A percentile compares a stretch with the other conserved stretches of the same genome.
Evolutionary conservation across 2,888 invertebrate species (phyloP).

Genomic region (Eristalis arbustorum): DNA sequence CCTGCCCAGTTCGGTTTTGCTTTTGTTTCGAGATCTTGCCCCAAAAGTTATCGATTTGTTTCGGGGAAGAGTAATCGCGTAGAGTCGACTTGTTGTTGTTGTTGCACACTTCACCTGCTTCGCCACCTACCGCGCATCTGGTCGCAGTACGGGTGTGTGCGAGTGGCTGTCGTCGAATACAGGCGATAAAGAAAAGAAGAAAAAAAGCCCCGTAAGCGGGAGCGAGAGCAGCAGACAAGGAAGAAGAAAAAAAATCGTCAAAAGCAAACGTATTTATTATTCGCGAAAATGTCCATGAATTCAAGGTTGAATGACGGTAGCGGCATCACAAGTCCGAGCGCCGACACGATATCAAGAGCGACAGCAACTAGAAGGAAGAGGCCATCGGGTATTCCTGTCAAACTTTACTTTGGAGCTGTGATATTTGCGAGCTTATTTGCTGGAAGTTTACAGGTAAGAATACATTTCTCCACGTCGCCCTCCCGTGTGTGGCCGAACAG

Average conservation of each 20-base stretch:
- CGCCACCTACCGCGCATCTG: slow-evolving; percentile 27
- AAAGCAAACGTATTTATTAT: not conserved
- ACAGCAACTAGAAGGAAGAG: slow-evolving; percentile 18
- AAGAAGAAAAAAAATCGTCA: not conserved
- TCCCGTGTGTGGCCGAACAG: slow-evolving; percentile 75
- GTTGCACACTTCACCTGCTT: slow-evolving; percentile 21
- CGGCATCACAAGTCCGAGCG: not conserved
- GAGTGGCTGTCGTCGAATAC: slow-evolving; percentile 30
- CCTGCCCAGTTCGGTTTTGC: not conserved
- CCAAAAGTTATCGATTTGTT: slow-evolving; percentile 51
- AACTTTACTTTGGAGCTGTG: slow-evolving; percentile 71
- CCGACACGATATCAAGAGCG: not conserved
- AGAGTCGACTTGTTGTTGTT: slow-evolving; percentile 19
- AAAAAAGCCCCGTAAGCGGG: not conserved
- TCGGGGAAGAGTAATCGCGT: slow-evolving; percentile 10
- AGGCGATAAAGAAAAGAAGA: not conserved
- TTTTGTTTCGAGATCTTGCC: not conserved
- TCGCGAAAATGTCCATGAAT: slow-evolving; percentile 49
- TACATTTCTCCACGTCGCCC: slow-evolving; percentile 74
- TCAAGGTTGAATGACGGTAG: slow-evolving; percentile 49
- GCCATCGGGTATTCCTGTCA: slow-evolving; percentile 43
- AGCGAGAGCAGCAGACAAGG: not conserved
- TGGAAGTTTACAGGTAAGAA: slow-evolving; percentile 73
- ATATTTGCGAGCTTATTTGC: slow-evolving; percentile 73
- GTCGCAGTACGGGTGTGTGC: slow-evolving; percentile 10